Conservation (phyloP, 2,888 invertebrate species). For the Podotricha telesiphe region DNA sequence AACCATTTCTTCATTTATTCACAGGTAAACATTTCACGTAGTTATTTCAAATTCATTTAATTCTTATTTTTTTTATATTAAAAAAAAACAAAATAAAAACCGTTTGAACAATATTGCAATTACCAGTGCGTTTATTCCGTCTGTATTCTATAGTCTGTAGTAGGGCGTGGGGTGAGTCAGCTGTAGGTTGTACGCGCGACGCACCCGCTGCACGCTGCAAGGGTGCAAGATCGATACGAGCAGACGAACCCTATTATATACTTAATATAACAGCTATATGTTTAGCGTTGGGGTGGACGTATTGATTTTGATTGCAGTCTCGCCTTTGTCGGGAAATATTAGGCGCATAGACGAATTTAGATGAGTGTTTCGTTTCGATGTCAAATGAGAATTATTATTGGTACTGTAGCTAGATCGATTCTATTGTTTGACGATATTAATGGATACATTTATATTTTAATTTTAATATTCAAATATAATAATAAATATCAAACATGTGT, state of each 20-base stretch:
- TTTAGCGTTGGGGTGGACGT: slow-evolving; percentile 29
- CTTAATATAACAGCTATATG: slow-evolving; percentile 30
- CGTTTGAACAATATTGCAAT: not conserved
- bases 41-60: too few species aligned
- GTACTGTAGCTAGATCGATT: not conserved
- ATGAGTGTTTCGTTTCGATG: not conserved
- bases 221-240: slow-evolving; percentile 50
- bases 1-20: too few species aligned
- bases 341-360: slow-evolving; percentile 6
- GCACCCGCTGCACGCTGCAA: slow-evolving; percentile 38
- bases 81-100: too few species aligned
- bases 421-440: not conserved
- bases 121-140: too few species aligned
- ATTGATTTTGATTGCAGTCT: slow-evolving; percentile 37
- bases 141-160: slow-evolving; percentile 24
- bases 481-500: too few species aligned
- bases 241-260: slow-evolving; percentile 45
- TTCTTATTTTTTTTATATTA: too few species aligned
- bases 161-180: slow-evolving; percentile 48
- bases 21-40: too few species aligned
- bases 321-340: slow-evolving; percentile 16
- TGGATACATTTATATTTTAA: too few species aligned
- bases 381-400: not conserved
- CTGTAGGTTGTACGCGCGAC: slow-evolving; percentile 42
- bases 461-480: too few species aligned